phyloP scores from a whole-genome alignment of 1,140 invertebrate genomes.

The Periplaneta americana region DNA sequence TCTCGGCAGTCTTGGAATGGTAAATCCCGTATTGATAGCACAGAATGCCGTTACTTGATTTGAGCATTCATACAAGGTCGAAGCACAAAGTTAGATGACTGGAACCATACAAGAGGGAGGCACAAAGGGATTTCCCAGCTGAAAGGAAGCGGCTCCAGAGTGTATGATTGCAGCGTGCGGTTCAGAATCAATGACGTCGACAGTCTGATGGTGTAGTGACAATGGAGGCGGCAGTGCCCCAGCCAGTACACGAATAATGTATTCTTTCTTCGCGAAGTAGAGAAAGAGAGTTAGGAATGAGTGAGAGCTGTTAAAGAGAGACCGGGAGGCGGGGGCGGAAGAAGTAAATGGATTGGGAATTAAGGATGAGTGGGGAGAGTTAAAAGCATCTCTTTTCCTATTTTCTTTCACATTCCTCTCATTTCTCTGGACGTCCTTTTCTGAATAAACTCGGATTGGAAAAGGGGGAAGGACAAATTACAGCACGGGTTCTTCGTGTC shows the following conservation, averaged over 20 bases:
- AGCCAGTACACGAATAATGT: neutral
- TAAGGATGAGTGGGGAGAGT: neutral
- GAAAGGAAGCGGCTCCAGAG: neutral
- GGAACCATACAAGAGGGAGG: neutral
- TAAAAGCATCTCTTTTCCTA: neutral
- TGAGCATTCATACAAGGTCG: neutral
- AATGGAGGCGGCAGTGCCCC: neutral
- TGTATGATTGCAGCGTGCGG: neutral
- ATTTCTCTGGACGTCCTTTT: neutral
- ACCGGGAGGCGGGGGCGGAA: neutral
- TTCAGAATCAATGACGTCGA: neutral
- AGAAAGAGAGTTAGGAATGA: neutral
- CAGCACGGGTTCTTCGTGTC: neutral
- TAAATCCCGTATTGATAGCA: no score
- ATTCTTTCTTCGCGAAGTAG: neutral
- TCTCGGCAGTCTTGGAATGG: no score
- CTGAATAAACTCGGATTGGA: neutral
- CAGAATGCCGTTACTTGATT: neutral
- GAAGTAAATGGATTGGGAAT: neutral
- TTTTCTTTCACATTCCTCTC: neutral
- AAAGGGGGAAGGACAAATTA: neutral
- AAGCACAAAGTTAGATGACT: neutral
- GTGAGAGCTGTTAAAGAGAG: neutral
- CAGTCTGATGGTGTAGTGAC: neutral
- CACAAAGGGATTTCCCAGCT: neutral